phyloP scores from a whole-genome alignment of 2,113 vertebrate genomes.

The Dipodomys stephensi region DNA sequence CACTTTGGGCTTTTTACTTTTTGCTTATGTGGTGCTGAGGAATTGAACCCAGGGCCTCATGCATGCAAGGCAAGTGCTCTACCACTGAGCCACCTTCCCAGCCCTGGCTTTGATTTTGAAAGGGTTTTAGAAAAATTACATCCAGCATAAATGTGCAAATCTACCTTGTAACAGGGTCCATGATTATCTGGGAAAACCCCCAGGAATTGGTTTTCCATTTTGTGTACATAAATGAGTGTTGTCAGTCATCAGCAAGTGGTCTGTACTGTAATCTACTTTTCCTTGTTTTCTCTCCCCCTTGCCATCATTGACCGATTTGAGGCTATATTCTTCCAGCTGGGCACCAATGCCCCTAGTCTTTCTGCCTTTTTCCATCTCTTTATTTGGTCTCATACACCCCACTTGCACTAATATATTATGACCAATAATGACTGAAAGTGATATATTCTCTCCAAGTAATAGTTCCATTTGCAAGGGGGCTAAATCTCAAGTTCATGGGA shows the following conservation, averaged over 20 bases:
- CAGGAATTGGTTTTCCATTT: slow-evolving; percentile 32
- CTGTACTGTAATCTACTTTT: neutral
- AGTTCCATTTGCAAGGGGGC: slow-evolving; percentile 37
- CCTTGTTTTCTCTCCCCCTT: neutral
- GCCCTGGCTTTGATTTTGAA: neutral
- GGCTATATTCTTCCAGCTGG: neutral
- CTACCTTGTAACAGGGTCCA: slow-evolving; percentile 18
- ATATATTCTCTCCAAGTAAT: neutral
- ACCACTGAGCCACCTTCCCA: too few relatives aligned
- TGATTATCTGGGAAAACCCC: slow-evolving; percentile 17
- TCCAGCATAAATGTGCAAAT: neutral
- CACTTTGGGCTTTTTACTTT: too few relatives aligned
- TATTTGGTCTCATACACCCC: neutral
- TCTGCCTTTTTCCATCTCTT: neutral
- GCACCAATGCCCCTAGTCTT: too few relatives aligned
- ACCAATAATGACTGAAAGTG: neutral
- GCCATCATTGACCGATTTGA: neutral
- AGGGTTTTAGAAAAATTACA: slow-evolving; percentile 5
- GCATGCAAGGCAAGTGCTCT: too few relatives aligned
- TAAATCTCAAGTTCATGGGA: neutral
- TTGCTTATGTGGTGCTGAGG: too few relatives aligned
- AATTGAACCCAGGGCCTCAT: too few relatives aligned
- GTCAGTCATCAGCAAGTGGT: neutral
- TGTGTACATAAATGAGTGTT: neutral
- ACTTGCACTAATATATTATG: slow-evolving; percentile 44